phyloP scores from a whole-genome alignment of 2,888 invertebrate species.

The Pimpla rufipes region DNA sequence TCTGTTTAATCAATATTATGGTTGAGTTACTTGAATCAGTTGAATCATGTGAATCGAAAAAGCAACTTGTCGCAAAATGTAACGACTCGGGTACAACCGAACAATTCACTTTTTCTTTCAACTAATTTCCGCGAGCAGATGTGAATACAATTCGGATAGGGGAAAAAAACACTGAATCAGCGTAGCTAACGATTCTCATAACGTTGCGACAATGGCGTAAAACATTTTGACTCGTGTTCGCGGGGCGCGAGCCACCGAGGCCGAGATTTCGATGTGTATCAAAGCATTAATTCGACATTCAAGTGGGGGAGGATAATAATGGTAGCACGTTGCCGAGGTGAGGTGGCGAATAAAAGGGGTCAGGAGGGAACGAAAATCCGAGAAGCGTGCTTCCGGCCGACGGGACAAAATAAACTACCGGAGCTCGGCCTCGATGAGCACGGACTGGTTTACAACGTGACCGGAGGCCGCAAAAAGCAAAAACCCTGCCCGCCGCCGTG shows the following conservation, averaged over 20 bases:
- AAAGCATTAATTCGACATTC: slow-evolving; percentile 50
- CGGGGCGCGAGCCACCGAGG: slow-evolving; percentile 1
- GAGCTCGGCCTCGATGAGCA: slow-evolving; percentile 82
- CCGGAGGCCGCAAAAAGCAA: slow-evolving; percentile 67
- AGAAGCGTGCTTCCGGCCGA: slow-evolving; percentile 81
- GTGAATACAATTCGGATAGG: too few relatives aligned
- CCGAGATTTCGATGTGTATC: slow-evolving; percentile 48
- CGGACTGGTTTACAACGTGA: slow-evolving; percentile 71
- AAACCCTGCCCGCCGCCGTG: slow-evolving; percentile 34
- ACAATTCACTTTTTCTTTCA: too few relatives aligned
- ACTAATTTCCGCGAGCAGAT: too few relatives aligned
- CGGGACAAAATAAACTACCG: slow-evolving; percentile 81
- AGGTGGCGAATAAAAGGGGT: slow-evolving; percentile 36
- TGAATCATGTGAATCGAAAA: too few relatives aligned
- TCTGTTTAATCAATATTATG: too few relatives aligned
- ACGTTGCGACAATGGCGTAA: too few relatives aligned
- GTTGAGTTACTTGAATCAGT: too few relatives aligned
- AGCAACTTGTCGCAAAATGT: too few relatives aligned
- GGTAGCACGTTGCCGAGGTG: slow-evolving; percentile 23
- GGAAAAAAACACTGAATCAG: too few relatives aligned
- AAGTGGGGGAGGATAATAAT: slow-evolving; percentile 42
- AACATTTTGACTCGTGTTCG: slow-evolving; percentile 1
- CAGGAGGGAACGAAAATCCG: slow-evolving; percentile 72
- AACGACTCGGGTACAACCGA: too few relatives aligned
- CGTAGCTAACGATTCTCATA: too few relatives aligned